Percentiles rank a stretch among this genome's conserved stretches.
Conservation (phyloP, 2,797 vertebrate species). For the Gadopsis marmoratus region DNA sequence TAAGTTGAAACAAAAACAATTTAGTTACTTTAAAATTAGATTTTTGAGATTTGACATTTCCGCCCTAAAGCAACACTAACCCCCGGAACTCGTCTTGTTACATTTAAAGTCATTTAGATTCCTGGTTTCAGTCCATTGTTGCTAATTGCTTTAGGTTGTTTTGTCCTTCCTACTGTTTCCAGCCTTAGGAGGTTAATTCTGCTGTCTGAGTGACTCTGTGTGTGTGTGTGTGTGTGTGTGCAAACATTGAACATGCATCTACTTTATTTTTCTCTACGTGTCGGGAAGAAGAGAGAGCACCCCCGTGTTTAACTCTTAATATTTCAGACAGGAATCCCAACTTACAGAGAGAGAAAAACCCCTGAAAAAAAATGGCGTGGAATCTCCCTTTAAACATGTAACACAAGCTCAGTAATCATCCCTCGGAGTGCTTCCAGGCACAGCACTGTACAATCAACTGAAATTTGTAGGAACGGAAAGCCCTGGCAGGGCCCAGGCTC, state of each 20-base stretch:
- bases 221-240: slow-evolving; percentile 15
- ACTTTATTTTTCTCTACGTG: neutral
- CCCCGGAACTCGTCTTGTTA: neutral
- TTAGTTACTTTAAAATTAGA: neutral
- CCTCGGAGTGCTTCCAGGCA: slow-evolving; percentile 71
- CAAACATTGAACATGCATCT: neutral
- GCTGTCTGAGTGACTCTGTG: slow-evolving; percentile 15
- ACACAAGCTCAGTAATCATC: slow-evolving; percentile 71
- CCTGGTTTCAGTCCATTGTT: slow-evolving; percentile 31
- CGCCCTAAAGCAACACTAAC: neutral
- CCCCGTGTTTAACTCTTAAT: slow-evolving; percentile 25
- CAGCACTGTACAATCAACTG: slow-evolving; percentile 75
- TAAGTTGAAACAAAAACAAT: neutral
- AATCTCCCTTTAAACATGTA: slow-evolving; percentile 67
- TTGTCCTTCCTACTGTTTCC: slow-evolving; percentile 35
- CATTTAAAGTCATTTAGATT: slow-evolving; percentile 28
- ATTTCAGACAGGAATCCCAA: slow-evolving; percentile 28
- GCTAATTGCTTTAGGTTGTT: slow-evolving; percentile 36
- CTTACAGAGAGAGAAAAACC: neutral
- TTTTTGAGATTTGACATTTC: neutral
- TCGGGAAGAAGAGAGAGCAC: neutral
- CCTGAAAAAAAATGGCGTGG: slow-evolving; percentile 20
- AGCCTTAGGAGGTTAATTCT: slow-evolving; percentile 35
- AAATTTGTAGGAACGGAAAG: slow-evolving; percentile 74
- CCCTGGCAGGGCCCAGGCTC: slow-evolving; percentile 65